Conservation (phyloP, 2,797 vertebrate genomes). For the Dromococcyx pavoninus region DNA sequence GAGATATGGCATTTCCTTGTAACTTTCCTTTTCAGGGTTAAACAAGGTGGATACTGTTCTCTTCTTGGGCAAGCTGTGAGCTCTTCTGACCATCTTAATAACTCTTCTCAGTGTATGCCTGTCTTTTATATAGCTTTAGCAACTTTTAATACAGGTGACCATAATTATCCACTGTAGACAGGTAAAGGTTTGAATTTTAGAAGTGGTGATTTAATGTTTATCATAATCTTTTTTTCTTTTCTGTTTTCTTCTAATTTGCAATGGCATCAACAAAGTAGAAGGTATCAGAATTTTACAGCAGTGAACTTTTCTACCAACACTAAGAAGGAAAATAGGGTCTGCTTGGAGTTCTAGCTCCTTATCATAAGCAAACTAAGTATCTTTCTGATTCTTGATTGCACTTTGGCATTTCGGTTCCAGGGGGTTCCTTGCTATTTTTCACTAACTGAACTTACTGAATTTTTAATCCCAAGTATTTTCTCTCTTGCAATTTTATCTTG, state of each 20-base stretch:
- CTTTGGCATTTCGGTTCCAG: not conserved
- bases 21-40: not conserved
- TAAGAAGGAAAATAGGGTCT: not conserved
- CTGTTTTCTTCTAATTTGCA: not conserved
- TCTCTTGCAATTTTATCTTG: not conserved
- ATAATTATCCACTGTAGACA: not conserved
- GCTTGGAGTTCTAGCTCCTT: fast-evolving
- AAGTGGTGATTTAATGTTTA: not conserved
- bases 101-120: not conserved
- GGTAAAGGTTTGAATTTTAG: not conserved
- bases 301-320: not conserved
- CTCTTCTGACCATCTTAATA: not conserved
- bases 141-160: not conserved
- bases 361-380: not conserved
- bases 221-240: not conserved
- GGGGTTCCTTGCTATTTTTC: not conserved
- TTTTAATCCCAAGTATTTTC: not conserved
- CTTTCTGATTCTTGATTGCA: not conserved
- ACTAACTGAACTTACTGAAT: not conserved
- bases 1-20: not conserved
- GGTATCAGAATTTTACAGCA: not conserved
- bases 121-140: not conserved
- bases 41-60: not conserved
- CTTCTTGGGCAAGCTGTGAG: not conserved
- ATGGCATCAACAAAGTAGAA: not conserved